Evolutionary conservation across 2,888 invertebrate species (phyloP), one percentile per base, ranked within the genome.

Genomic region (Orthosia gracilis): DNA sequence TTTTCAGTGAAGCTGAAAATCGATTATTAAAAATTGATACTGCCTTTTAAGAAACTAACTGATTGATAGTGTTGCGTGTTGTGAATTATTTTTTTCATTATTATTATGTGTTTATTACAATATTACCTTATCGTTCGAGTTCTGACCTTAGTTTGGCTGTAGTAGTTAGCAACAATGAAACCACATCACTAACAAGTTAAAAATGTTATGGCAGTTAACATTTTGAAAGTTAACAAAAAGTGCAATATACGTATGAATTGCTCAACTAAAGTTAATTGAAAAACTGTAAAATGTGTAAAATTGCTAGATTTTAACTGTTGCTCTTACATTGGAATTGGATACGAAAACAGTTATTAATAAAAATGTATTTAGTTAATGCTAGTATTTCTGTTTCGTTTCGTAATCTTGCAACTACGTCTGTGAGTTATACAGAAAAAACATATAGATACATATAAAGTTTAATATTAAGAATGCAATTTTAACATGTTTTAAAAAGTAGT

Each of bases 41-140:
- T 68, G 21, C 54, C 40, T 69, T 66, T 54, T 69, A 71, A 65
- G 68, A 69, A 85, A 85, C 69, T 69, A 18, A 23, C 18, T 80
- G 82, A 86, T 84, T 88, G 74, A 87, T 82, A 76, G 80, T 72
- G 49, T 84, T 69, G 85, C 86, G 84, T 84, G 85, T 49, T 61
- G 61, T 73, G 65, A 54, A 71, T 77, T 76, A 71, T 61, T 72
- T 71, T 66, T 62, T 40, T 70, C 15, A 72, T 68, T 67, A 40
- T 55, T 66, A 68, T 69, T 54, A 59, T 62, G 50, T 73, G 49
- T 73, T 69, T 71, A 73, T 65, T 80, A 59, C 64, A 69, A 80
- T 82, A 78, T 78, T 80, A 59, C 64, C 70, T 81, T 82, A 80
- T 78, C 67, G 64, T 73, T 63, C 64, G 54, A 57, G 52, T 58